phyloP scores from a whole-genome alignment of 2,113 vertebrate species.

The Phylloscopus trochilus region DNA sequence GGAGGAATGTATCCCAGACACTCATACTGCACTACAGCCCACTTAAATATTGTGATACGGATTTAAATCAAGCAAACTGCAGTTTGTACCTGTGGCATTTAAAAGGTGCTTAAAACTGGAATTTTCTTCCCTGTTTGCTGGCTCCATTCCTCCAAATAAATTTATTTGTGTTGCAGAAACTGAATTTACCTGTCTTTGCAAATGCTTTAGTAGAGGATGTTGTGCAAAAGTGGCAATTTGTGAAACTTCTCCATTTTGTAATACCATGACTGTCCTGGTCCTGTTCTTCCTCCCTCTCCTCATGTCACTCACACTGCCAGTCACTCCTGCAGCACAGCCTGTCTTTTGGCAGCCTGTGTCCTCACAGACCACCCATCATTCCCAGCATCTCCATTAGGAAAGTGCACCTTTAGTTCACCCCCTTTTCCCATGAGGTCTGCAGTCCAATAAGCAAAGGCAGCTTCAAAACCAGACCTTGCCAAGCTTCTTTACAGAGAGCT shows the following conservation, averaged over 20 bases:
- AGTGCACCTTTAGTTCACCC: not conserved
- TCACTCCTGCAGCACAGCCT: not conserved
- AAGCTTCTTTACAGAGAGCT: constrained; percentile 9
- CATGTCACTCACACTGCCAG: not conserved
- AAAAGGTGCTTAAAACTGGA: not conserved
- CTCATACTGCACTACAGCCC: not conserved
- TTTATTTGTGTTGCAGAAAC: not conserved
- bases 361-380: not conserved
- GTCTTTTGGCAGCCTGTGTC: not conserved
- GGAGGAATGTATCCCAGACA: not conserved
- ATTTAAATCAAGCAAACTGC: not conserved
- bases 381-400: not conserved
- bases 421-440: not conserved
- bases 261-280: not conserved
- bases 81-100: not conserved
- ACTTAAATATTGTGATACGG: not conserved
- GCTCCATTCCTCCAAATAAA: not conserved
- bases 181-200: not conserved
- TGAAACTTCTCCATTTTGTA: not conserved
- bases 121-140: not conserved
- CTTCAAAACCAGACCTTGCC: not conserved
- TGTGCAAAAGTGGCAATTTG: not conserved
- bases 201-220: not conserved
- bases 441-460: not conserved
- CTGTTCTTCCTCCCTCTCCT: not conserved